Percentiles rank a stretch among this genome's conserved stretches.
Conservation (phyloP, 2,888 invertebrate genomes). For the Mechanitis mazaeus region DNA sequence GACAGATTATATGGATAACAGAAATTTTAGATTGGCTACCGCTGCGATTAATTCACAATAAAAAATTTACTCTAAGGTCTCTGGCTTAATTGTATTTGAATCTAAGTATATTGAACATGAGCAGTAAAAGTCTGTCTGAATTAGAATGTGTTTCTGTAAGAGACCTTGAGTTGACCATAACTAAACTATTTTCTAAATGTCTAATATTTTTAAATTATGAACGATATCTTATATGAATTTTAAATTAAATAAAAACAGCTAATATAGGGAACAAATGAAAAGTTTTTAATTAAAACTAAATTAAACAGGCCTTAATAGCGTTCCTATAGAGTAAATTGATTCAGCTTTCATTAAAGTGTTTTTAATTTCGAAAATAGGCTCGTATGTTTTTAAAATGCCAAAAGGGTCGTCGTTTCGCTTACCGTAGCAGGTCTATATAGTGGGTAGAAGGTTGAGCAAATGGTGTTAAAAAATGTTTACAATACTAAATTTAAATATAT, state of each 20-base stretch:
- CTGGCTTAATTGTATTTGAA: not conserved
- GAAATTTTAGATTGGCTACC: no score
- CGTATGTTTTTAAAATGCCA: conserved; percentile 8
- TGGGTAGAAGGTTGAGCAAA: conserved; percentile 18
- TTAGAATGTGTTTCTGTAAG: no score
- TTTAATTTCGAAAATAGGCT: conserved; percentile 24
- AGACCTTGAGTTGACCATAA: no score
- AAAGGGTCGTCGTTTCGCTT: conserved; percentile 5
- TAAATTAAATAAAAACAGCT: not conserved
- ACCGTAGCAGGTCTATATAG: conserved; percentile 18
- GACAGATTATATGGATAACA: conserved; percentile 1
- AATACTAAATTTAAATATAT: not conserved
- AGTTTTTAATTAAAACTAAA: conserved; percentile 26
- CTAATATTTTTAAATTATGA: no score
- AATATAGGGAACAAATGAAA: not conserved
- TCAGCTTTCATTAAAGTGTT: conserved; percentile 21
- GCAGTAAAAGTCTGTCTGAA: no score
- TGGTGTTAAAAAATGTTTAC: conserved; percentile 15
- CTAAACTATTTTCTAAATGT: no score
- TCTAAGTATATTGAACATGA: no score
- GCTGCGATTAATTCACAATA: no score
- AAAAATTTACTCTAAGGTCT: no score
- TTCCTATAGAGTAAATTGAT: conserved; percentile 22
- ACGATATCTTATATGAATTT: no score
- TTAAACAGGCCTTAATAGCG: conserved; percentile 21